Percentiles rank a stretch among this genome's conserved stretches.
Evolutionary conservation across 2,888 invertebrate species (phyloP).

Genomic region (Dryadula phaetusa): DNA sequence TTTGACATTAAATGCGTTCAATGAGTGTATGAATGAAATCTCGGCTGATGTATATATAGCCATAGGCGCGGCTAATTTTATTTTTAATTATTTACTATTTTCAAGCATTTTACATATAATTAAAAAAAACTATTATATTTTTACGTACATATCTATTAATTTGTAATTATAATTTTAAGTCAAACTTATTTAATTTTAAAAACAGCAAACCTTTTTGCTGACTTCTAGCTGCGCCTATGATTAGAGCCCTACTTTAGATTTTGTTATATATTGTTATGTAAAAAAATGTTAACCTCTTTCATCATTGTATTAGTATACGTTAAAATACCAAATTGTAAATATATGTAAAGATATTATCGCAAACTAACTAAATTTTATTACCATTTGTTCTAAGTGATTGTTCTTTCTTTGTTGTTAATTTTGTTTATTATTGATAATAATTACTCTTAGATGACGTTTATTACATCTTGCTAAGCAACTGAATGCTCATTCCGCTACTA

Average conservation of each 20-base stretch:
- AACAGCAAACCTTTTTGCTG: background rate
- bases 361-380: constrained; percentile 81
- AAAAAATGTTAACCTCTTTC: constrained; percentile 72
- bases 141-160: background rate
- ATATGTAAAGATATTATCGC: constrained; percentile 83
- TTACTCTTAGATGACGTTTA: constrained; percentile 52
- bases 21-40: constrained; percentile 52
- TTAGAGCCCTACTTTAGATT: constrained; percentile 57
- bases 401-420: constrained; percentile 82
- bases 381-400: constrained; percentile 82
- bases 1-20: constrained; percentile 57
- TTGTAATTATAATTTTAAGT: constrained; percentile 20
- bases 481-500: constrained; percentile 56
- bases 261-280: constrained; percentile 80
- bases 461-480: constrained; percentile 52
- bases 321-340: constrained; percentile 83
- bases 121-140: background rate
- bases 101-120: background rate
- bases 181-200: background rate
- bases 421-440: constrained; percentile 68
- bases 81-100: no score
- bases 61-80: constrained; percentile 5
- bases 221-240: constrained; percentile 16
- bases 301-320: constrained; percentile 80
- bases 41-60: constrained; percentile 65